Conservation (phyloP, 2,113 vertebrate species). For the Ovis canadensis region DNA sequence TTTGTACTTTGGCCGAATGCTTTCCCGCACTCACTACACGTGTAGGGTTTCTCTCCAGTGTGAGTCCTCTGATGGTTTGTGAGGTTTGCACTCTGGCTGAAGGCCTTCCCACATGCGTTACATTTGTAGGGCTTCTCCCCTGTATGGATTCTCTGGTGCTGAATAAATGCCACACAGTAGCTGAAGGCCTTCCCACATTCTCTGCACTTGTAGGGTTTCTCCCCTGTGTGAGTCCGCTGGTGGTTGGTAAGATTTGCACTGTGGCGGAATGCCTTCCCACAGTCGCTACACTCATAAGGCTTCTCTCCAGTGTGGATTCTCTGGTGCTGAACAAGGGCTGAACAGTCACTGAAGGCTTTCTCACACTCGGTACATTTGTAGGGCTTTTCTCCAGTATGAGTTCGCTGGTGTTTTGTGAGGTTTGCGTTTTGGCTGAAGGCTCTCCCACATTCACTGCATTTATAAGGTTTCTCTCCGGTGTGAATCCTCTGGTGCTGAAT, state of each 20-base stretch:
- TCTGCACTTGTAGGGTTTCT: constrained; percentile 42
- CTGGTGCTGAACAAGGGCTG: constrained; percentile 36
- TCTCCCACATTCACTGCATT: constrained; percentile 6
- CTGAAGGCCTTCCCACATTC: constrained; percentile 54
- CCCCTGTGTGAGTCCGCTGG: constrained; percentile 55
- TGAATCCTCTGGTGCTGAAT: constrained; percentile 49
- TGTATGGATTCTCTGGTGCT: constrained; percentile 54
- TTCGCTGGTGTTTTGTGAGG: constrained; percentile 56
- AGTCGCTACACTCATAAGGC: constrained; percentile 7
- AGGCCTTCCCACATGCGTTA: not conserved
- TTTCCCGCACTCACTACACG: constrained; percentile 37
- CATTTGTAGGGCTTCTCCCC: constrained; percentile 44
- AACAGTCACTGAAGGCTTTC: constrained; percentile 51
- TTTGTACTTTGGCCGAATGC: constrained; percentile 52
- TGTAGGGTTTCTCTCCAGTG: constrained; percentile 52
- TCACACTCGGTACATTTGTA: constrained; percentile 32
- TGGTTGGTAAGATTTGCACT: constrained; percentile 43
- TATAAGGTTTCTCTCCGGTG: constrained; percentile 34
- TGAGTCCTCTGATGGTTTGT: constrained; percentile 47
- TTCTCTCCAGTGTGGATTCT: constrained; percentile 53
- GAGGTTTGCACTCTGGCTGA: constrained; percentile 49
- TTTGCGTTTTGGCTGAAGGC: constrained; percentile 55
- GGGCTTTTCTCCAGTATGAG: constrained; percentile 49
- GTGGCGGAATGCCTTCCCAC: constrained; percentile 53
- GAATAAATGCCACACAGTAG: constrained; percentile 34